Evolutionary conservation across 2,797 vertebrate genomes (phyloP), one percentile per base, ranked within the genome.

Genomic region (Catostomus latipinnis): DNA sequence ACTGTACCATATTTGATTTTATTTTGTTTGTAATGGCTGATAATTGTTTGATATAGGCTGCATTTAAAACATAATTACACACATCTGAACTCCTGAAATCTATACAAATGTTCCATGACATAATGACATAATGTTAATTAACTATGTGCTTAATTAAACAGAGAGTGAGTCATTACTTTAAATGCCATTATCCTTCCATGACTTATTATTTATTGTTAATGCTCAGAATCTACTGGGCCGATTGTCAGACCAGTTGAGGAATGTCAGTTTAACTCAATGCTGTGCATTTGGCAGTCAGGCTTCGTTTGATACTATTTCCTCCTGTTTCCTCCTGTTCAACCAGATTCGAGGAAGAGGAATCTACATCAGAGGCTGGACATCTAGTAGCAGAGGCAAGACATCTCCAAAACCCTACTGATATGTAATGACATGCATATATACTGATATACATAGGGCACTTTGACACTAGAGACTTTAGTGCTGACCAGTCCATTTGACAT

Each of bases 231-330:
- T 83, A 83, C 82, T 76, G 82, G 77, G 80, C 60, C n/a, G 69
- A 60, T 48, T 8, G 65, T 88, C 53, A 73, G 79, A 74, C 46
- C 71, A 76, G 71, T 81, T 85, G 88, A 66, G 48, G 56, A 6
- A 70, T 67, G 71, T 66, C 71, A 61, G 61, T 72, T 80, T 74
- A 74, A 85, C 71, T 80, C 81, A 71, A 83, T 81, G 65, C 86
- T 89, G 87, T 85, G 85, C 82, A 63, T 90, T 88, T 91, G 90
- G 88, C 89, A 91, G 88, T 87, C 88, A 88, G 90, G 84, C 87
- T 74, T 70, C 84, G 61, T 62, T 66, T 84, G 85, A 72, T 63
- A 76, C 18, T 56, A 16, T 84, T 84, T 90, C 89, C 90, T 86
- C 73, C 81, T 34, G 61, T 74, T 58, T 52, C 81, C 85, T 83